A percentile compares a stretch with the other conserved stretches of the same genome.
Conservation (phyloP, 2,797 vertebrate species). For the Rhinella marina region DNA sequence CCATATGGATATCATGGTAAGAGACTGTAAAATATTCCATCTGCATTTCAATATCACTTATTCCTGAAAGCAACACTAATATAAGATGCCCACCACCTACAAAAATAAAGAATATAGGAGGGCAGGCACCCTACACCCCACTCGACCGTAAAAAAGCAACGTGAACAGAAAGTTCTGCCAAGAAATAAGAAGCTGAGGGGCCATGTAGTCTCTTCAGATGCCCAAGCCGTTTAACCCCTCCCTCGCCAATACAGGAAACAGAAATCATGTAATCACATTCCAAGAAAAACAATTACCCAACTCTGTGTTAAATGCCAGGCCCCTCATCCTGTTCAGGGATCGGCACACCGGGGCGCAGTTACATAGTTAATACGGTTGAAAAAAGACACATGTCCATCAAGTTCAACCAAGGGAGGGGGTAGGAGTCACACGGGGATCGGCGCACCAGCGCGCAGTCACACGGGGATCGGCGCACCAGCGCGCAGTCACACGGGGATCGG, state of each 20-base stretch:
- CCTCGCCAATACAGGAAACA: not conserved
- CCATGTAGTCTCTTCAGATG: not conserved
- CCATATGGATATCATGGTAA: not conserved
- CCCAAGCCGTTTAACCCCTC: constrained; percentile 14
- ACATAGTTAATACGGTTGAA: no score
- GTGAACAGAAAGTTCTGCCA: constrained; percentile 39
- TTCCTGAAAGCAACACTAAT: constrained; percentile 5
- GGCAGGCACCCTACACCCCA: constrained; percentile 39
- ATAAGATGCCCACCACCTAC: not conserved
- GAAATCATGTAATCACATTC: not conserved
- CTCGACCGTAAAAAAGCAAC: constrained; percentile 29
- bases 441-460: no score
- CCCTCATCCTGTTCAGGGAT: not conserved
- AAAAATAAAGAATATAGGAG: constrained; percentile 18
- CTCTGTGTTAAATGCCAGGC: not conserved
- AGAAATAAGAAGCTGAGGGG: constrained; percentile 33
- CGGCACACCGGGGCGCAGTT: no score
- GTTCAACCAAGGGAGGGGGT: no score
- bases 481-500: no score
- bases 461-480: no score
- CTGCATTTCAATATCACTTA: not conserved
- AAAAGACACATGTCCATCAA: no score
- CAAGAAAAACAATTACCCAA: not conserved
- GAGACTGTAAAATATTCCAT: not conserved
- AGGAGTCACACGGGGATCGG: no score